Percentiles rank a stretch among this genome's conserved stretches.
These are phyloP conservation scores for Scolopax rusticola DNA, from an alignment of 2,797 vertebrate species.

Conservation along the genomic window DNA sequence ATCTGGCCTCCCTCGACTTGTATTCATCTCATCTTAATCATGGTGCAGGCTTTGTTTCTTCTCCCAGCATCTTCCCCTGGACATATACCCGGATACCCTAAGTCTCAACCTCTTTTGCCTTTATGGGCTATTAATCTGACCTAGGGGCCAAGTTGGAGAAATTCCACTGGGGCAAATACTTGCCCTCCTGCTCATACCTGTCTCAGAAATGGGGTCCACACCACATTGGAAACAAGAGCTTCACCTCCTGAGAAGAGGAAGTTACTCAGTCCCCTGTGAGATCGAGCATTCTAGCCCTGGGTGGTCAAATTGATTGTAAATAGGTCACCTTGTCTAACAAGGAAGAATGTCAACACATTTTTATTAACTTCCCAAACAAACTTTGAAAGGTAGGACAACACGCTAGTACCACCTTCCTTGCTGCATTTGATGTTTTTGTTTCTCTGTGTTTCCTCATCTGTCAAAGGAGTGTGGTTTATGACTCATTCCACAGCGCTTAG, in stretches of 20 bases:
- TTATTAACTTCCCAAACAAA: not conserved
- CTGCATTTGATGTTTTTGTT: not conserved
- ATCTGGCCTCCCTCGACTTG: not conserved
- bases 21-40: not conserved
- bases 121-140: not conserved
- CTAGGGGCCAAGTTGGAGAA: not conserved
- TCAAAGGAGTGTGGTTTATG: not conserved
- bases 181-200: not conserved
- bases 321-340: not conserved
- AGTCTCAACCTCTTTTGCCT: not conserved
- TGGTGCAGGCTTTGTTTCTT: not conserved
- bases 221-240: not conserved
- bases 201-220: not conserved
- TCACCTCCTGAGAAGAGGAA: not conserved
- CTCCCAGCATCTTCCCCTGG: not conserved
- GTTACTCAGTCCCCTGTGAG: not conserved
- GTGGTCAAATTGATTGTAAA: not conserved
- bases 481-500: not conserved
- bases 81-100: not conserved
- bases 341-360: not conserved
- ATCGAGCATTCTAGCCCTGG: not conserved
- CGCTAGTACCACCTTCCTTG: not conserved
- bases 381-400: not conserved
- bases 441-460: not conserved
- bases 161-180: not conserved